A percentile compares a stretch with the other conserved stretches of the same genome.
Evolutionary conservation across 2,888 invertebrate species (phyloP).

Genomic region (Xylota sylvarum): DNA sequence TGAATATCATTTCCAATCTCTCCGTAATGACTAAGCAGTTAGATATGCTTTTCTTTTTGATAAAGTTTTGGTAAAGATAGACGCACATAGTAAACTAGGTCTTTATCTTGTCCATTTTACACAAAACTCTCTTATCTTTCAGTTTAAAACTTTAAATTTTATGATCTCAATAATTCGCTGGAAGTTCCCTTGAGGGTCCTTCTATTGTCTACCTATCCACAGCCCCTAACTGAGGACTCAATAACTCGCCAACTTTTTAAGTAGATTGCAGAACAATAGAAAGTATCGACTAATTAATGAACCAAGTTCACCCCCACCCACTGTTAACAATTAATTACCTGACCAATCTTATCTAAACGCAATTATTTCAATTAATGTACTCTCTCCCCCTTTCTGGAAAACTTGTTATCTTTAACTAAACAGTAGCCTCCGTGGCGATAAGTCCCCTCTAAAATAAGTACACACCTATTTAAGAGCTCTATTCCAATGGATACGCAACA

Average conservation of each 20-base stretch:
- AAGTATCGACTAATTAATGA: conserved; percentile 40
- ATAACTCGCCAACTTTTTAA: conserved; percentile 35
- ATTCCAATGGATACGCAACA: conserved; percentile 52
- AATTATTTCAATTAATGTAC: conserved; percentile 76
- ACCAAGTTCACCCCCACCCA: conserved; percentile 27
- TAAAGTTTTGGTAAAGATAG: too few relatives aligned
- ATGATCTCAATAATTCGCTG: not conserved
- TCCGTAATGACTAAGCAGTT: too few relatives aligned
- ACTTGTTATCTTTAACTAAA: conserved; percentile 55
- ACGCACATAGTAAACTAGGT: too few relatives aligned
- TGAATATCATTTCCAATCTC: too few relatives aligned
- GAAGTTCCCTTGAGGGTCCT: too few relatives aligned
- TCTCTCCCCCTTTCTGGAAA: not conserved
- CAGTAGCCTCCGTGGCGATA: conserved; percentile 32
- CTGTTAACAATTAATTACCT: conserved; percentile 71
- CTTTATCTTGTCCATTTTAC: too few relatives aligned
- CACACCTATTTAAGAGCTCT: conserved; percentile 34
- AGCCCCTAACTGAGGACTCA: conserved; percentile 27
- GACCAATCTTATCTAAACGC: conserved; percentile 58
- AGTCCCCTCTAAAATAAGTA: conserved; percentile 36
- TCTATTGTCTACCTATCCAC: not conserved
- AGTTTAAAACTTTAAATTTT: too few relatives aligned
- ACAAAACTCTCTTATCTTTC: too few relatives aligned
- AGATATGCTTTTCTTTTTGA: too few relatives aligned
- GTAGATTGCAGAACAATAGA: conserved; percentile 10